A percentile compares a stretch with the other conserved stretches of the same genome.
These are phyloP conservation scores for Mesorhabditis belari DNA, from an alignment of 2,888 invertebrate species.

Conservation along the genomic window DNA sequence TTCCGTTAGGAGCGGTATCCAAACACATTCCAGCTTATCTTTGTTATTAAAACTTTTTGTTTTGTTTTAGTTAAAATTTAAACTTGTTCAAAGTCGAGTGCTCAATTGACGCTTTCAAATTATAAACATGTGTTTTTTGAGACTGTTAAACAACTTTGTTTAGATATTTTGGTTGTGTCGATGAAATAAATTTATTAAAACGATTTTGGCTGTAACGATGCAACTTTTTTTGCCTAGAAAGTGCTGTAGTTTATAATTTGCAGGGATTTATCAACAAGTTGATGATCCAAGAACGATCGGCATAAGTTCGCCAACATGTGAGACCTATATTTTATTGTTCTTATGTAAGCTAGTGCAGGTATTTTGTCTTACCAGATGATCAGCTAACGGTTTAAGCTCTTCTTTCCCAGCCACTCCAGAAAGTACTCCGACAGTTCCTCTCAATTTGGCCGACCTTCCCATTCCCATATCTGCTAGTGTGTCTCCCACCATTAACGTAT, in stretches of 20 bases:
- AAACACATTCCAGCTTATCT: background rate
- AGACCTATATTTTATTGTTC: constrained; percentile 12
- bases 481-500: constrained; percentile 57
- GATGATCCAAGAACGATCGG: constrained; percentile 18
- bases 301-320: constrained; percentile 32
- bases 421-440: constrained; percentile 56
- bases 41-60: background rate
- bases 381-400: constrained; percentile 42
- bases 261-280: too few species aligned
- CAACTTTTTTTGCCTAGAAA: too few species aligned
- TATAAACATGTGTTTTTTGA: too few species aligned
- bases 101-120: too few species aligned
- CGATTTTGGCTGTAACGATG: too few species aligned
- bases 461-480: constrained; percentile 57
- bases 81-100: background rate
- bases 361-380: constrained; percentile 27
- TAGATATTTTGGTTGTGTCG: too few species aligned
- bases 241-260: too few species aligned
- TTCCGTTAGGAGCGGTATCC: background rate
- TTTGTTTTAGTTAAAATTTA: background rate
- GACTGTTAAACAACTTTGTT: too few species aligned
- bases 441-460: constrained; percentile 55
- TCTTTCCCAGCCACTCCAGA: constrained; percentile 53
- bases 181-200: too few species aligned
- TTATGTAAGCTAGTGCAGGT: background rate